These are phyloP conservation scores for Vesta saturnalis DNA, from an alignment of 2,888 invertebrate species.

Conservation along the genomic window DNA sequence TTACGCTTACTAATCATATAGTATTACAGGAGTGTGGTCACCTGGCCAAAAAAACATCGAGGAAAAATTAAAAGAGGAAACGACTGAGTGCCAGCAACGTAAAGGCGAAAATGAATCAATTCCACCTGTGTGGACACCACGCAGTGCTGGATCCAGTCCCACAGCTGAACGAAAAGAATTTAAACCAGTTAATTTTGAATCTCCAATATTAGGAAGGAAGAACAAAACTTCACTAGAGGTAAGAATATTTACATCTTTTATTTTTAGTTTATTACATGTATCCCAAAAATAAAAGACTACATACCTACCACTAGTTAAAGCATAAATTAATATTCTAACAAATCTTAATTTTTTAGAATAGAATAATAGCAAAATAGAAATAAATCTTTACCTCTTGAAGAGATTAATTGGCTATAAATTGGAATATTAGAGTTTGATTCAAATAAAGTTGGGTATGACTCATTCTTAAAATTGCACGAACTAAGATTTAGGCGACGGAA, in stretches of 20 bases:
- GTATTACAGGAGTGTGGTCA: constrained; percentile 67
- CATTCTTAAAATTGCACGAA: no score
- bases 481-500: no score
- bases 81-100: constrained; percentile 26
- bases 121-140: constrained; percentile 83
- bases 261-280: no score
- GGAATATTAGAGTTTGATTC: no score
- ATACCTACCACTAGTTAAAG: no score
- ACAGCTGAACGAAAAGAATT: constrained; percentile 79
- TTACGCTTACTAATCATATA: background rate
- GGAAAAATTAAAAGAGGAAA: constrained; percentile 34
- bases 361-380: no score
- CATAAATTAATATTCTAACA: no score
- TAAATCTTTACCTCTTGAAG: no score
- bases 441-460: no score
- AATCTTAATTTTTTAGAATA: no score
- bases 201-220: constrained; percentile 70
- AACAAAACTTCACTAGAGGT: constrained; percentile 59
- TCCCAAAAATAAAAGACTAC: no score
- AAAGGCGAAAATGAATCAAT: constrained; percentile 65
- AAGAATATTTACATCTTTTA: constrained; percentile 21
- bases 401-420: no score
- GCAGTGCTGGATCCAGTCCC: constrained; percentile 77
- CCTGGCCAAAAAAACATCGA: constrained; percentile 62
- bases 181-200: constrained; percentile 80